Percentiles rank a stretch among this genome's conserved stretches.
These are phyloP conservation scores for Caenorhabditis inopinata DNA, from an alignment of 1,140 invertebrate genomes.

Conservation along the genomic window DNA sequence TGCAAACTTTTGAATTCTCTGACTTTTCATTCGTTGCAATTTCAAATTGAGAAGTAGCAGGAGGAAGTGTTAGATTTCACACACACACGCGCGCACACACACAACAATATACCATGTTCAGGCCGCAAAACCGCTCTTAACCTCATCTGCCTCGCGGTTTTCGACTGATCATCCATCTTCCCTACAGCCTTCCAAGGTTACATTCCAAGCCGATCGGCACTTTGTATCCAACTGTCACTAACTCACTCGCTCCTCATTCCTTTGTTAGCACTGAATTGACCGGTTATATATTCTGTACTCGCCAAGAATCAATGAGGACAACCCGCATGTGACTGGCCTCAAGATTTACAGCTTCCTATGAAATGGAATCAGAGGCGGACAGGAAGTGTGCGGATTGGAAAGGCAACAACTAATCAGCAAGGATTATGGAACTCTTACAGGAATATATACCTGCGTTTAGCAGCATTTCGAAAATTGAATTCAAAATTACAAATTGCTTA, in stretches of 20 bases:
- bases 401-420: too few relatives aligned
- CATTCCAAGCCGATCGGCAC: conserved; percentile 30
- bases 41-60: neutral
- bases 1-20: too few relatives aligned
- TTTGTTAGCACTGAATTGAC: conserved; percentile 12
- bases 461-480: too few relatives aligned
- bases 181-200: neutral
- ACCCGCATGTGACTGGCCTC: neutral
- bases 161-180: conserved; percentile 23
- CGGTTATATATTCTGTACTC: conserved; percentile 23
- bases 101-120: neutral
- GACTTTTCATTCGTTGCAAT: too few relatives aligned
- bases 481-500: too few relatives aligned
- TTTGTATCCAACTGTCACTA: conserved; percentile 1
- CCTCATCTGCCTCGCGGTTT: conserved; percentile 2
- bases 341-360: conserved; percentile 17
- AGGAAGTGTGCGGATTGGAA: too few relatives aligned
- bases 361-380: neutral
- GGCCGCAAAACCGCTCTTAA: conserved; percentile 22
- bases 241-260: conserved; percentile 14
- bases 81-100: too few relatives aligned
- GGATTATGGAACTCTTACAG: too few relatives aligned
- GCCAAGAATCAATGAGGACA: neutral
- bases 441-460: too few relatives aligned
- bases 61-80: conserved; percentile 13